Evolutionary conservation across 2,888 invertebrate genomes (phyloP).

Genomic region (Venusia cambrica): DNA sequence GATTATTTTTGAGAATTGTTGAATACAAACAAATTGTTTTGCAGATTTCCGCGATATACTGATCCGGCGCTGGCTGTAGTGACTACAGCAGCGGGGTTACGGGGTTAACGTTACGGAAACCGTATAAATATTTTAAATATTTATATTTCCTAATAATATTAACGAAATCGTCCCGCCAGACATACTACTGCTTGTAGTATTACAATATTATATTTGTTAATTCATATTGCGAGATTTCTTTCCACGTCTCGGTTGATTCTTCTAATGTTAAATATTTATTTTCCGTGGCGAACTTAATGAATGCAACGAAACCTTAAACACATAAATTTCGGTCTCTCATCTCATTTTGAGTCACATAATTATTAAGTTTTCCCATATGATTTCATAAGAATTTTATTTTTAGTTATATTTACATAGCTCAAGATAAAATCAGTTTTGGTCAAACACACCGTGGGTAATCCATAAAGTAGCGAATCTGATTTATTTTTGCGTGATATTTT

Average conservation of each 20-base stretch:
- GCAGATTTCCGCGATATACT: slow-evolving; percentile 14
- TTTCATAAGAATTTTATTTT: slow-evolving; percentile 50
- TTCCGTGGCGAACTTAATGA: slow-evolving; percentile 30
- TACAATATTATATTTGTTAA: slow-evolving; percentile 47
- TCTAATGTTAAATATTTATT: too few species aligned
- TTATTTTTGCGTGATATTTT: too few species aligned
- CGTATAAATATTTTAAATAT: slow-evolving; percentile 14
- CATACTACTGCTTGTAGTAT: slow-evolving; percentile 46
- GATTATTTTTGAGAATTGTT: slow-evolving; percentile 18
- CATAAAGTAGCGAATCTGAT: too few species aligned
- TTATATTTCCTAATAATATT: slow-evolving; percentile 17
- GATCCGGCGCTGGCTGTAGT: slow-evolving; percentile 6
- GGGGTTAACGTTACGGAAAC: slow-evolving; percentile 10
- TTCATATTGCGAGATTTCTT: slow-evolving; percentile 36
- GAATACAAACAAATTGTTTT: slow-evolving; percentile 12
- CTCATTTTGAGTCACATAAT: slow-evolving; percentile 47
- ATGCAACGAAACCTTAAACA: slow-evolving; percentile 50
- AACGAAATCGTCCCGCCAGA: slow-evolving; percentile 44
- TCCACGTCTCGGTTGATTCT: too few species aligned
- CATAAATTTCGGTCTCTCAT: slow-evolving; percentile 50
- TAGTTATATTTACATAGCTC: slow-evolving; percentile 36
- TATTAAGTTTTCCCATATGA: slow-evolving; percentile 54
- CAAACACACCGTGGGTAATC: too few species aligned
- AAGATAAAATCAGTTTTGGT: slow-evolving; percentile 39
- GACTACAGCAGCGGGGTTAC: background rate